Evolutionary conservation across 2,113 vertebrate genomes (phyloP).

Genomic region (Pandion haliaetus): DNA sequence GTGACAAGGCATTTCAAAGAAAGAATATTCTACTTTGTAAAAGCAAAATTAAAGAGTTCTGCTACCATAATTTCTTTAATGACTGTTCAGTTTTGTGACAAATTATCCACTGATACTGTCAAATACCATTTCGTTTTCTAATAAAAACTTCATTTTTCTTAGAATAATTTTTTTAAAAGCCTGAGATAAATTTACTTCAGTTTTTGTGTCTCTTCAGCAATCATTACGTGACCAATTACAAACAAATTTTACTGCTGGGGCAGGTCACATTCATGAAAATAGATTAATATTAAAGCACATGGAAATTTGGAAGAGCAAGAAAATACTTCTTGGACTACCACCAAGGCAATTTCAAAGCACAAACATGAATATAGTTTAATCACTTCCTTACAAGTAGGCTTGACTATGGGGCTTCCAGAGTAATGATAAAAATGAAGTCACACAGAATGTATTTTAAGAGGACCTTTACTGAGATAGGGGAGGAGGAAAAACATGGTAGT

Average conservation of each 20-base stretch:
- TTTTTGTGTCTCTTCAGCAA: neutral
- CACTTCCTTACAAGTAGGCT: constrained; percentile 18
- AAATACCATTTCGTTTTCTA: neutral
- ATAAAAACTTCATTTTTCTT: neutral
- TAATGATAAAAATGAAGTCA: constrained; percentile 17
- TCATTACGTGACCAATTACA: neutral
- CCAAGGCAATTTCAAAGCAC: constrained; percentile 26
- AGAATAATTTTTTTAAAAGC: neutral
- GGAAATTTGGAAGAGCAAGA: constrained; percentile 24
- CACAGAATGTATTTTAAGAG: constrained; percentile 17
- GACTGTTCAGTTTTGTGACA: neutral
- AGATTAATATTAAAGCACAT: constrained; percentile 11
- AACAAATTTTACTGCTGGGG: neutral
- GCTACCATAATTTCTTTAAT: neutral
- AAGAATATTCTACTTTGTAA: neutral
- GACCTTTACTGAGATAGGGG: neutral
- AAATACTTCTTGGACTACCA: constrained; percentile 19
- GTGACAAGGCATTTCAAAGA: neutral
- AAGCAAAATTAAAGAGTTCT: neutral
- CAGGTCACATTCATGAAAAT: neutral
- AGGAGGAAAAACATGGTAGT: neutral
- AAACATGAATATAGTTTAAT: constrained; percentile 24
- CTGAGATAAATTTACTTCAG: neutral
- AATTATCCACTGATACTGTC: neutral
- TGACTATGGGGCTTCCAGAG: neutral